Percentiles rank a stretch among this genome's conserved stretches.
phyloP scores from a whole-genome alignment of 1,140 invertebrate genomes.

The Drosophila santomea region DNA sequence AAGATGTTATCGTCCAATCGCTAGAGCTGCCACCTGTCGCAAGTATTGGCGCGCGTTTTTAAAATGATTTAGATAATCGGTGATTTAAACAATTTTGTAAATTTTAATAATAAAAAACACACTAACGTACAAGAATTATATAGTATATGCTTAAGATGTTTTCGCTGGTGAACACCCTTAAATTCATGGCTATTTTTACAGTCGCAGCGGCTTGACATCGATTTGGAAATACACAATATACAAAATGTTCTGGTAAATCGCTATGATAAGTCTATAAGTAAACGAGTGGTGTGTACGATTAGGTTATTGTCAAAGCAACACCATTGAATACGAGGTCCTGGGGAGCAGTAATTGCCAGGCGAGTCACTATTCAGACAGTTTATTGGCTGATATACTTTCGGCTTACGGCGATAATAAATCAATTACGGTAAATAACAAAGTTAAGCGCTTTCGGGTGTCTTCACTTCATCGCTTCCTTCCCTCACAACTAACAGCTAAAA shows the following conservation, averaged over 20 bases:
- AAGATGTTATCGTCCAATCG: background rate
- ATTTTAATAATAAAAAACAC: constrained; percentile 70
- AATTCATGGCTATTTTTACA: constrained; percentile 57
- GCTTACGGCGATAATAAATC: constrained; percentile 69
- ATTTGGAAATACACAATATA: constrained; percentile 30
- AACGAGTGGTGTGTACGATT: constrained; percentile 31
- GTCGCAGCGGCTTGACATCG: constrained; percentile 38
- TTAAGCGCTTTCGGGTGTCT: constrained; percentile 42
- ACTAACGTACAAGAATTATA: constrained; percentile 49
- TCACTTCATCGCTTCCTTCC: constrained; percentile 24
- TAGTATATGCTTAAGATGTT: constrained; percentile 56
- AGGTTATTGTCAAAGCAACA: constrained; percentile 64
- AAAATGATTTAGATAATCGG: constrained; percentile 1
- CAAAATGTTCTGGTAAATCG: constrained; percentile 18
- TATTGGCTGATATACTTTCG: constrained; percentile 56
- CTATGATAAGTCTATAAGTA: constrained; percentile 36
- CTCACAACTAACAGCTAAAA: constrained; percentile 65
- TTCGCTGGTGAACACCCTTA: constrained; percentile 58
- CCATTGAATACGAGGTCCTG: constrained; percentile 29
- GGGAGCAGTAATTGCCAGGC: constrained; percentile 26
- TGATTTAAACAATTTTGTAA: constrained; percentile 48
- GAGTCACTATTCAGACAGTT: constrained; percentile 43
- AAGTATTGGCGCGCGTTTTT: background rate
- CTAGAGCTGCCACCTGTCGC: background rate
- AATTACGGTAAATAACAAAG: constrained; percentile 68